phyloP scores from a whole-genome alignment of 2,888 invertebrate species.

The Rhabditoides inermis region DNA sequence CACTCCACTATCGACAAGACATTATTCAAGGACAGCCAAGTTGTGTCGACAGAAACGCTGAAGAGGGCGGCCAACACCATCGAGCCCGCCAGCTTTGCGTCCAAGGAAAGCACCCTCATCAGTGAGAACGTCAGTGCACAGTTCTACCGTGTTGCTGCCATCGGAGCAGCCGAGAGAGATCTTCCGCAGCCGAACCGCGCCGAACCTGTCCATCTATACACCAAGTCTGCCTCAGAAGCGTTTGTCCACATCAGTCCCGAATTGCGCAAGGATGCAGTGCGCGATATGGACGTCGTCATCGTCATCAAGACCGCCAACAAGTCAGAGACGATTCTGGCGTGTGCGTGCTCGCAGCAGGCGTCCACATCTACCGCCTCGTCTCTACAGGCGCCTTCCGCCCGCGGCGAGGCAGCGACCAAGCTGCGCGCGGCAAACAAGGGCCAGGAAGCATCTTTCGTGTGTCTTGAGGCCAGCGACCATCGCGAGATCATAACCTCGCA shows the following conservation, averaged over 20 bases:
- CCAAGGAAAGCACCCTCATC: constrained; percentile 23
- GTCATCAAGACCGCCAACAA: constrained; percentile 18
- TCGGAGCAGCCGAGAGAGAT: background rate
- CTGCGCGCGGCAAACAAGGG: no score
- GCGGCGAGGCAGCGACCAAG: no score
- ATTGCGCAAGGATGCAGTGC: no score
- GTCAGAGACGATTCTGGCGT: constrained; percentile 18
- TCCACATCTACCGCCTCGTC: constrained; percentile 22
- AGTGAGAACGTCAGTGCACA: constrained; percentile 12
- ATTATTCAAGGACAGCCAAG: no score
- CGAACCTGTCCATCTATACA: constrained; percentile 11
- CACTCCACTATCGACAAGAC: background rate
- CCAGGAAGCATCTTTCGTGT: no score
- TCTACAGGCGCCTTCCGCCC: no score
- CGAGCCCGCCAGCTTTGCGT: constrained; percentile 13
- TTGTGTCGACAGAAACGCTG: constrained; percentile 11
- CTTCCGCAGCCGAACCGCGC: constrained; percentile 4
- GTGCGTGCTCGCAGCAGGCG: constrained; percentile 23
- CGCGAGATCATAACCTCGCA: no score
- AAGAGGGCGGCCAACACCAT: constrained; percentile 21
- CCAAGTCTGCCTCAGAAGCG: no score
- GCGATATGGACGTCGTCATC: constrained; percentile 21
- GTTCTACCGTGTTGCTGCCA: background rate
- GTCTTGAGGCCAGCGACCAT: no score
- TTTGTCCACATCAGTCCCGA: no score